Evolutionary conservation across 1,140 invertebrate genomes (phyloP), one percentile per base, ranked within the genome.

Genomic region (Macrocentrus cingulum): DNA sequence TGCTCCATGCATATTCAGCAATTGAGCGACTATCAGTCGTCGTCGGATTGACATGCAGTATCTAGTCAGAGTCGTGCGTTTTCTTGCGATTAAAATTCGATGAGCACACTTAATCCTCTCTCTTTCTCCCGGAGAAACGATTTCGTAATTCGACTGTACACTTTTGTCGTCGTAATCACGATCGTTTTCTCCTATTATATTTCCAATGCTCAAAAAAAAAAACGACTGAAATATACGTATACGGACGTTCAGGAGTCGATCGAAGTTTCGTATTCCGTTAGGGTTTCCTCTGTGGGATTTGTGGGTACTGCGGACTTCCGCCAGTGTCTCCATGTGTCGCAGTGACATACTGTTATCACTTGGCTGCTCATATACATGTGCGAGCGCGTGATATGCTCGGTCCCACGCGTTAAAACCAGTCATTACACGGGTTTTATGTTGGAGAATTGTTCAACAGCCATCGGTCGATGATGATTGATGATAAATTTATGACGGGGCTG

Each of bases 51-150:
- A 36, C 19, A 29, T 32, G 48, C 37, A 22, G 18, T 29, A 29
- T 23, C n/a, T 49, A n/a, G 22, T 29, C 18, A 52, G 41, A 52
- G 50, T 52, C 50, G 32, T n/a, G n/a, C n/a, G n/a, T 52, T 52
- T 52, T 36, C 36, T 41, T 48, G 32, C 22, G 45, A 57, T 57
- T 57, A 57, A 57, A 57, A 57, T 57, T 57, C 55, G 55, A 42
- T 49, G 34, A 29, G 29, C 29, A 50, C 20, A 20, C 22, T 34
- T 25, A 49, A 37, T 52, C 50, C 50, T 57, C 36, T 49, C 39
- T 57, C 22, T 57, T 50, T 57, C 36, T 29, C 34, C 32, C 23
- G 42, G 45, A 50, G 55, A 57, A 57, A 57, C 20, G 34, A 57
- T 57, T 57, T 57, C 55, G 55, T 57, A 57, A 57, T 57, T 8